Evolutionary conservation across 2,113 vertebrate species (phyloP).

Genomic region (Varanus salvator): DNA sequence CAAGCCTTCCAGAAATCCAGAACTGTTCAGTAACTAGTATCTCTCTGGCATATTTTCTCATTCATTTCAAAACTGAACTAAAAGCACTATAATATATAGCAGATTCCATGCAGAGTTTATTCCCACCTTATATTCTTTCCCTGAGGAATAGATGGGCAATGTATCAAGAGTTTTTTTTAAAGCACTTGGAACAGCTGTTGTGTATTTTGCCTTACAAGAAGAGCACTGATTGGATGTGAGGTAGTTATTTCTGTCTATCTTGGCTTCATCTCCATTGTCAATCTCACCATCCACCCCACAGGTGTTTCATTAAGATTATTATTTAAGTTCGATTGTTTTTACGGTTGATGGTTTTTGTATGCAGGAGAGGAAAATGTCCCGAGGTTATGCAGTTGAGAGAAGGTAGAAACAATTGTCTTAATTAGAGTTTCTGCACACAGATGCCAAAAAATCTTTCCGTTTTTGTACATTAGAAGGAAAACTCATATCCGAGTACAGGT

Average conservation of each 20-base stretch:
- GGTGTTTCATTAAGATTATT: slow-evolving; percentile 20
- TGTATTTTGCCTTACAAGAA: not conserved
- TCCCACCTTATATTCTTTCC: slow-evolving; percentile 6
- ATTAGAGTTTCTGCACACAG: not conserved
- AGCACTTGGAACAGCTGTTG: slow-evolving; percentile 9
- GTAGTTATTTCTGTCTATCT: not conserved
- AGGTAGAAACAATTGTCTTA: not conserved
- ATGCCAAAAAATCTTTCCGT: not conserved
- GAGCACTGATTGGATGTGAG: not conserved
- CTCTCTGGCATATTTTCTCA: not conserved
- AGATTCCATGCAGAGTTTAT: slow-evolving; percentile 1
- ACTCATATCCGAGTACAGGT: not conserved
- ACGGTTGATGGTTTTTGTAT: slow-evolving; percentile 9
- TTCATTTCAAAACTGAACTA: slow-evolving; percentile 4
- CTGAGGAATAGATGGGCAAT: slow-evolving; percentile 19
- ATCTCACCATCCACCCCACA: not conserved
- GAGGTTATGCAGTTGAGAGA: not conserved
- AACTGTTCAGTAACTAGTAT: not conserved
- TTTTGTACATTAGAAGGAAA: not conserved
- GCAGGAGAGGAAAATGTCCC: not conserved
- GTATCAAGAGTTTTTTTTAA: not conserved
- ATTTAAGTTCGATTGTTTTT: slow-evolving; percentile 8
- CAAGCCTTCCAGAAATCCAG: not conserved
- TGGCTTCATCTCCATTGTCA: not conserved
- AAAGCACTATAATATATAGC: slow-evolving; percentile 9